A percentile compares a stretch with the other conserved stretches of the same genome.
Conservation (phyloP, 37 sponge, comb jelly and placozoan genomes). For the Spongia lamella region DNA sequence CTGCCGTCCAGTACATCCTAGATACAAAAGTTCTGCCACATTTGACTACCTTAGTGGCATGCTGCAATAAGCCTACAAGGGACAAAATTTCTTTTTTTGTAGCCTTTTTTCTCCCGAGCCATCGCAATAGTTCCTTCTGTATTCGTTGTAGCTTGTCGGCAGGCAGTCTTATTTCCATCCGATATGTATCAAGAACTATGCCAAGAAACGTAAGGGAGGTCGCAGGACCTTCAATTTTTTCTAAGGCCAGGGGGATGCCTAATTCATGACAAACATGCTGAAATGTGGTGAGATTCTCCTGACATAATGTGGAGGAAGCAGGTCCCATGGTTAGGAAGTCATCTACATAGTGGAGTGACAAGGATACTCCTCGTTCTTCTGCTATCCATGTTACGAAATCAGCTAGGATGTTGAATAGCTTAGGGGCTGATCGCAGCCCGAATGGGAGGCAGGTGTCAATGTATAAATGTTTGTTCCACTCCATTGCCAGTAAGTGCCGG, state of each 20-base stretch:
- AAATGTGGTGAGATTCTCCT: not conserved
- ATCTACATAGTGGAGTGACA: slow-evolving; percentile 23
- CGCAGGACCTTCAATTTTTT: slow-evolving; percentile 33
- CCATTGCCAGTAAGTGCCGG: slow-evolving; percentile 24
- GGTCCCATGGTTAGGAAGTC: slow-evolving; percentile 25
- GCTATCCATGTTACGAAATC: slow-evolving; percentile 24
- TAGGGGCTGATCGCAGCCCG: slow-evolving; percentile 40
- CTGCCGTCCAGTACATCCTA: slow-evolving; percentile 15
- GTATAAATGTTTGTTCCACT: slow-evolving; percentile 18
- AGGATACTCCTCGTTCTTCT: not conserved
- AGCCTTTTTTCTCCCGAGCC: slow-evolving; percentile 2
- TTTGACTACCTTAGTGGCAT: slow-evolving; percentile 31
- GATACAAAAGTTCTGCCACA: slow-evolving; percentile 9
- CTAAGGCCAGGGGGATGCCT: slow-evolving; percentile 32
- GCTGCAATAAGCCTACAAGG: slow-evolving; percentile 24
- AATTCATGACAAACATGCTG: not conserved
- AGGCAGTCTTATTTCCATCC: slow-evolving; percentile 12
- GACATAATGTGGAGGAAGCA: not conserved
- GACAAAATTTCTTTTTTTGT: slow-evolving; percentile 33
- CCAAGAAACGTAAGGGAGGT: slow-evolving; percentile 30
- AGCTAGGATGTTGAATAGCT: slow-evolving; percentile 28
- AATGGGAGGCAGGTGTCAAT: slow-evolving; percentile 42
- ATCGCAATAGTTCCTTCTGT: not conserved
- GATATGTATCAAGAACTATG: slow-evolving; percentile 22
- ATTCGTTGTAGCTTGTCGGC: slow-evolving; percentile 9